A percentile compares a stretch with the other conserved stretches of the same genome.
Evolutionary conservation across 1,140 invertebrate genomes (phyloP).

Genomic region (Thaumetopoea pityocampa): DNA sequence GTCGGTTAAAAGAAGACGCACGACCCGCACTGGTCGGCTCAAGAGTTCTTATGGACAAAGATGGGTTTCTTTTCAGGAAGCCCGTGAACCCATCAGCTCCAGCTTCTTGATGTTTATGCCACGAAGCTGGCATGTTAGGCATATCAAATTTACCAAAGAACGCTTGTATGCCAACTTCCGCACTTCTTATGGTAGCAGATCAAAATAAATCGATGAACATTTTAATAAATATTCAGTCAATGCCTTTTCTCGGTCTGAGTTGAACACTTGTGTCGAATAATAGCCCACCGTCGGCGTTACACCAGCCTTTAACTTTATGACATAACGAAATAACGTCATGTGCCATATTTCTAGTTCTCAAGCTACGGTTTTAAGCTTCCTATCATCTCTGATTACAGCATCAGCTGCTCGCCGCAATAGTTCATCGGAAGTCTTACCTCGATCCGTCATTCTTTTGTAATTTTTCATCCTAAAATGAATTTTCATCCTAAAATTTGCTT

Average conservation of each 20-base stretch:
- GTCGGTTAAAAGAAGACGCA: conserved; percentile 1
- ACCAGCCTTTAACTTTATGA: conserved; percentile 20
- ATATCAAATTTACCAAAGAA: conserved; percentile 1
- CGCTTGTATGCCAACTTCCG: conserved; percentile 10
- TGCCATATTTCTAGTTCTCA: conserved; percentile 21
- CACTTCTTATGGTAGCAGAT: conserved; percentile 3
- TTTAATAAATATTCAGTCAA: background rate
- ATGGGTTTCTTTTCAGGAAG: conserved; percentile 8
- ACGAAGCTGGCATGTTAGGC: conserved; percentile 8
- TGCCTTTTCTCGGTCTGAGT: background rate
- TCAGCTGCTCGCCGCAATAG: conserved; percentile 7
- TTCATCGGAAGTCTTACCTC: background rate
- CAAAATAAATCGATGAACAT: conserved; percentile 7
- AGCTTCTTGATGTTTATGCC: conserved; percentile 13
- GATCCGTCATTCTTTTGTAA: conserved; percentile 1
- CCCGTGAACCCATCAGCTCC: conserved; percentile 12
- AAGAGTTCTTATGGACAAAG: conserved; percentile 5
- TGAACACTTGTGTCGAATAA: conserved; percentile 21
- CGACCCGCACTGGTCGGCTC: conserved; percentile 7
- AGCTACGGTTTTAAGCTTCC: conserved; percentile 21
- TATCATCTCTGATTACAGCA: conserved; percentile 19
- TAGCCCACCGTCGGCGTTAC: conserved; percentile 14
- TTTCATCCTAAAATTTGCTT: too few relatives aligned
- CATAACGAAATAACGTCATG: conserved; percentile 18
- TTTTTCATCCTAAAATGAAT: conserved; percentile 1